Evolutionary conservation across 1,140 invertebrate genomes (phyloP).

Genomic region (Choristoneura fumiferana): DNA sequence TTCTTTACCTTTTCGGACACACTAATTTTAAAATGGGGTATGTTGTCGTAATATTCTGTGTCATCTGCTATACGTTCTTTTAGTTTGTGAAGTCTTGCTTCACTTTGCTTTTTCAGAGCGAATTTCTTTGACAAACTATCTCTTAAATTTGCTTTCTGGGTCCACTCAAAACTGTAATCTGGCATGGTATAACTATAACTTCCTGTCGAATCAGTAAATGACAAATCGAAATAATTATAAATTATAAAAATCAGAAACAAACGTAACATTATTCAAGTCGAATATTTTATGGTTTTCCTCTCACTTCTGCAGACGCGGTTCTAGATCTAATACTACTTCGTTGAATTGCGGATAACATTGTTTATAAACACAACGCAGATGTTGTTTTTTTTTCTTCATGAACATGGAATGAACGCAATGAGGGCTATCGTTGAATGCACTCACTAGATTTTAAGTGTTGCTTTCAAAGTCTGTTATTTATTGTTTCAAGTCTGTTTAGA

Average conservation of each 20-base stretch:
- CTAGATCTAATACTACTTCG: too few species aligned
- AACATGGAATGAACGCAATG: too few species aligned
- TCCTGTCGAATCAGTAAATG: neutral
- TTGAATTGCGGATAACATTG: too few species aligned
- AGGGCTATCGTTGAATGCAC: too few species aligned
- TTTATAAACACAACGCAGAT: too few species aligned
- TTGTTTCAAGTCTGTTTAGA: too few species aligned
- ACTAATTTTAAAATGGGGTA: slow-evolving; percentile 31
- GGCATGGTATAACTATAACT: neutral
- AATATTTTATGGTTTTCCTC: too few species aligned
- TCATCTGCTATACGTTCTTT: slow-evolving; percentile 27
- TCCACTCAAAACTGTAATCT: neutral
- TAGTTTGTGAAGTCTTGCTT: slow-evolving; percentile 20
- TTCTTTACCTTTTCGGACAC: slow-evolving; percentile 17
- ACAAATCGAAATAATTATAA: neutral
- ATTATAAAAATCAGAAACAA: neutral
- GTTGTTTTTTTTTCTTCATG: too few species aligned
- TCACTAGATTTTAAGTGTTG: too few species aligned
- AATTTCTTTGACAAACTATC: neutral
- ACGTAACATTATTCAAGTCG: neutral
- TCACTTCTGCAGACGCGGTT: too few species aligned
- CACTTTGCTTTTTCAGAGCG: slow-evolving; percentile 23
- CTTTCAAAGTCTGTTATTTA: too few species aligned
- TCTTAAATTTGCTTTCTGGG: neutral
- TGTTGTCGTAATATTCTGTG: slow-evolving; percentile 33